These are phyloP conservation scores for Mungos mungo DNA, from an alignment of 2,113 vertebrate species.

Conservation along the genomic window DNA sequence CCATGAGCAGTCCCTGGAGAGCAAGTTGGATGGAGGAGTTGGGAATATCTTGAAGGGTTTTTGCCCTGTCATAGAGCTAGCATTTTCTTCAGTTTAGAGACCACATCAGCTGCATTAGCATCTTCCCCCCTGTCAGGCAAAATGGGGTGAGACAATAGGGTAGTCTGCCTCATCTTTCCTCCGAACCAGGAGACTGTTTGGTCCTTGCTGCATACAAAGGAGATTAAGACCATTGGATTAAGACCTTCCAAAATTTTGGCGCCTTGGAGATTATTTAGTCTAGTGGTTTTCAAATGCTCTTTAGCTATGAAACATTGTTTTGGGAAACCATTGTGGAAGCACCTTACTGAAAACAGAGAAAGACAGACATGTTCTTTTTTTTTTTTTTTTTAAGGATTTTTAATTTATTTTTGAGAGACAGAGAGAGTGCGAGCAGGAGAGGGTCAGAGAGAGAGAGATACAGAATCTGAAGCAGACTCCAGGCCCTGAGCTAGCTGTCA, in stretches of 20 bases:
- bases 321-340: neutral
- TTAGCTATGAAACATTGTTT: neutral
- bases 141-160: neutral
- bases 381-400: too few species aligned
- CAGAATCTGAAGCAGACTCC: too few species aligned
- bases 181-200: neutral
- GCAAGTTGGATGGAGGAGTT: neutral
- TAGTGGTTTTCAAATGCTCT: neutral
- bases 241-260: neutral
- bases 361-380: neutral
- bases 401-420: too few species aligned
- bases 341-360: neutral
- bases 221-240: neutral
- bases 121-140: neutral
- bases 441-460: too few species aligned
- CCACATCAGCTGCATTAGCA: neutral
- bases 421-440: too few species aligned
- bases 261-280: neutral
- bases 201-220: neutral
- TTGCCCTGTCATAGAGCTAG: neutral
- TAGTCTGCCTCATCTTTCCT: neutral
- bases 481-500: too few species aligned
- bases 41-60: neutral
- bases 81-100: neutral
- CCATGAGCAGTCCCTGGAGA: neutral